Conservation (phyloP, 2,888 invertebrate genomes). For the Julus scandinavius region DNA sequence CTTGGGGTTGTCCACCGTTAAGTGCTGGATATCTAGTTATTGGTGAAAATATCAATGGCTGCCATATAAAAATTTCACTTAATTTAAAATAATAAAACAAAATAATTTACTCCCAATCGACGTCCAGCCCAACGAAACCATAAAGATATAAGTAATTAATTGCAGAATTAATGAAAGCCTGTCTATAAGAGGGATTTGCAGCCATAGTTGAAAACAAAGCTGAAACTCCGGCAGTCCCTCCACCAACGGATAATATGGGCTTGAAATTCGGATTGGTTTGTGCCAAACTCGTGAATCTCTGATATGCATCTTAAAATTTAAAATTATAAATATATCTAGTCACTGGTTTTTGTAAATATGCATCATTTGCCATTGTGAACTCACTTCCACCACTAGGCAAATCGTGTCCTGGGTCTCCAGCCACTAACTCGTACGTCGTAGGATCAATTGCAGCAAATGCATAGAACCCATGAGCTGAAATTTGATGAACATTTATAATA, state of each 20-base stretch:
- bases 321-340: background rate
- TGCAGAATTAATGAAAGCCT: slow-evolving; percentile 74
- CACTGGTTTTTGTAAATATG: background rate
- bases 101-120: slow-evolving; percentile 50
- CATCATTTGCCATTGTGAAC: background rate
- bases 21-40: background rate
- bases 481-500: background rate
- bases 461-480: slow-evolving; percentile 75
- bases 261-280: slow-evolving; percentile 67
- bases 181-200: slow-evolving; percentile 63
- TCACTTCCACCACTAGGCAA: slow-evolving; percentile 62
- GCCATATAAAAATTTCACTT: background rate
- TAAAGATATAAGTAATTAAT: slow-evolving; percentile 74
- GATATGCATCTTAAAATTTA: slow-evolving; percentile 56
- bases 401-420: slow-evolving; percentile 69
- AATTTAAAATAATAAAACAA: background rate
- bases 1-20: slow-evolving; percentile 47
- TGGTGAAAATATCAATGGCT: background rate
- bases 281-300: slow-evolving; percentile 60
- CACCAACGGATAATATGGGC: slow-evolving; percentile 76
- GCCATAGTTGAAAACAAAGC: slow-evolving; percentile 67
- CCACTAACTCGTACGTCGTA: slow-evolving; percentile 66
- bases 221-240: slow-evolving; percentile 68
- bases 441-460: slow-evolving; percentile 75
- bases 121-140: slow-evolving; percentile 51